These are phyloP conservation scores for Melipona beecheii DNA, from an alignment of 2,888 invertebrate genomes.

Conservation along the genomic window DNA sequence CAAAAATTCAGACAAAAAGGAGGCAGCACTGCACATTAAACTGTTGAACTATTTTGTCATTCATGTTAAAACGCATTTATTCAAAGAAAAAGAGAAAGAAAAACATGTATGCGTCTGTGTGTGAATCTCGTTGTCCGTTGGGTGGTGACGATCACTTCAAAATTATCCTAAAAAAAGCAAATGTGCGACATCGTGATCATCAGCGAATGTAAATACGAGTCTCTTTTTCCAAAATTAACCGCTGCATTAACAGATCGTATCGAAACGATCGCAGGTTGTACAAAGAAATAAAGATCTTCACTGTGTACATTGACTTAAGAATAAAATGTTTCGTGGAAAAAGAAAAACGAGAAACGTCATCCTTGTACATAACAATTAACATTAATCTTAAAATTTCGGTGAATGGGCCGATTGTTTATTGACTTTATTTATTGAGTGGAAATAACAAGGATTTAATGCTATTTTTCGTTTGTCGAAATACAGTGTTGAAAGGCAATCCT, in stretches of 20 bases:
- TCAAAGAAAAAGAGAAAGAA: slow-evolving; percentile 3
- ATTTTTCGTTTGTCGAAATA: slow-evolving; percentile 35
- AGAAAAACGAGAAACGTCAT: background rate
- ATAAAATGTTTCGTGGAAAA: background rate
- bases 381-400: slow-evolving; percentile 25
- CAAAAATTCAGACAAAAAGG: background rate
- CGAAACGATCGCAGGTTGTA: slow-evolving; percentile 39
- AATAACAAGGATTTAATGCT: slow-evolving; percentile 8
- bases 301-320: background rate
- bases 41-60: slow-evolving; percentile 24
- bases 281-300: slow-evolving; percentile 15
- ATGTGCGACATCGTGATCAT: background rate
- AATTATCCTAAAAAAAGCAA: slow-evolving; percentile 13
- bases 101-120: slow-evolving; percentile 40
- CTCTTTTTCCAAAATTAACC: slow-evolving; percentile 44
- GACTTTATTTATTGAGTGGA: background rate
- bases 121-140: slow-evolving; percentile 43
- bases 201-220: slow-evolving; percentile 44
- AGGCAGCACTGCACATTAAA: slow-evolving; percentile 7
- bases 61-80: slow-evolving; percentile 28
- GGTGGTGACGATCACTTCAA: slow-evolving; percentile 70
- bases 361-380: slow-evolving; percentile 45
- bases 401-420: slow-evolving; percentile 12
- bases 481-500: slow-evolving; percentile 80
- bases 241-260: slow-evolving; percentile 52